These are phyloP conservation scores for Eumeta japonica DNA, from an alignment of 1,140 invertebrate genomes.

Conservation along the genomic window DNA sequence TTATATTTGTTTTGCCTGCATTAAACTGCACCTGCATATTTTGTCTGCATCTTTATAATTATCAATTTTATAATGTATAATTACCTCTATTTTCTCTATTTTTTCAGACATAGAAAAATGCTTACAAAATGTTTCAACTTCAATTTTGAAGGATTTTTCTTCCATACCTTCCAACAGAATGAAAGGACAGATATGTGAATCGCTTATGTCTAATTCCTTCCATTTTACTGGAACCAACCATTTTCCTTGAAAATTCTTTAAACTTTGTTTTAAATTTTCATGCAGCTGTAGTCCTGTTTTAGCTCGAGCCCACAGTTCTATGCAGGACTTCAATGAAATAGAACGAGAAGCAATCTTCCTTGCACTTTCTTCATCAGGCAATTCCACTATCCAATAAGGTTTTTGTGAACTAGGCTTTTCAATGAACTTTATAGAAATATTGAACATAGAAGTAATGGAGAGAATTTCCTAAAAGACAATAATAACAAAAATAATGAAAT, in stretches of 20 bases:
- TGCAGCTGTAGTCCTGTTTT: conserved; percentile 63
- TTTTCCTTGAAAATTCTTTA: conserved; percentile 28
- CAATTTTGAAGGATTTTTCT: conserved; percentile 74
- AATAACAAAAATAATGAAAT: conserved; percentile 9
- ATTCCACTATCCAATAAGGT: conserved; percentile 78
- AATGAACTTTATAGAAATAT: conserved; percentile 62
- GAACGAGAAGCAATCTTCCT: conserved; percentile 72
- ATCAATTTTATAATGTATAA: conserved; percentile 7
- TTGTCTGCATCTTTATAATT: too few species aligned
- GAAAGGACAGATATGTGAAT: conserved; percentile 52
- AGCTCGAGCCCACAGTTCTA: conserved; percentile 75
- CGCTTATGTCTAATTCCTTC: conserved; percentile 10
- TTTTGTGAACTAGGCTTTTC: conserved; percentile 60
- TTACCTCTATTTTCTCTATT: conserved; percentile 82
- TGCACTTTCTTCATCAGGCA: conserved; percentile 63
- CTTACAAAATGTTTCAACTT: conserved; percentile 85
- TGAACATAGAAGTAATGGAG: conserved; percentile 65
- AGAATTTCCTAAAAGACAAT: conserved; percentile 67
- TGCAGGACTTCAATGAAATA: conserved; percentile 71
- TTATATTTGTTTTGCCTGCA: too few species aligned
- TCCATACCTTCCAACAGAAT: conserved; percentile 53
- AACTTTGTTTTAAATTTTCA: conserved; percentile 59
- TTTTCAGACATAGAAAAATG: conserved; percentile 78
- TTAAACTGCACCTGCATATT: too few species aligned
- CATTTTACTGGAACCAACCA: conserved; percentile 27